Conservation (phyloP, 2,113 vertebrate genomes). For the Pelecanoides urinatrix region DNA sequence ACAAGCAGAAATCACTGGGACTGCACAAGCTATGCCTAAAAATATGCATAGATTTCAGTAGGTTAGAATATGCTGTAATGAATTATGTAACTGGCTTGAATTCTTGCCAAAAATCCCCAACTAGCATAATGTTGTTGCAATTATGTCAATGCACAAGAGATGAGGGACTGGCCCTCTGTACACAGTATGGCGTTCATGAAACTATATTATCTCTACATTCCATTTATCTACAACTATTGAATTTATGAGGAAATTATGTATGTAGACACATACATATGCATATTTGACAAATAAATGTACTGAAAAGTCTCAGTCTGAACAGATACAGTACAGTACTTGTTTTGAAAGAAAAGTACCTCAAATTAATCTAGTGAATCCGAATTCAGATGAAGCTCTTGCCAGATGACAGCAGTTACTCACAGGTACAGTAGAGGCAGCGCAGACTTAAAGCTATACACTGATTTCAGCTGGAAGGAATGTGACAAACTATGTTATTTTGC, state of each 20-base stretch:
- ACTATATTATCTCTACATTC: slow-evolving; percentile 25
- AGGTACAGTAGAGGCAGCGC: slow-evolving; percentile 61
- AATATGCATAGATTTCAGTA: slow-evolving; percentile 28
- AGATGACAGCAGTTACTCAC: slow-evolving; percentile 54
- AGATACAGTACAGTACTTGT: slow-evolving; percentile 1
- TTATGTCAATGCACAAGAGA: slow-evolving; percentile 47
- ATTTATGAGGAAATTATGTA: slow-evolving; percentile 40
- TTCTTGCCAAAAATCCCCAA: slow-evolving; percentile 40
- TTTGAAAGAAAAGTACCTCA: slow-evolving; percentile 33
- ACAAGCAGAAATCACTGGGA: not conserved
- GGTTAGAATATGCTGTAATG: slow-evolving; percentile 50
- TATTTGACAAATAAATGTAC: slow-evolving; percentile 37
- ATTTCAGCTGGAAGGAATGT: slow-evolving; percentile 55
- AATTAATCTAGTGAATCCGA: slow-evolving; percentile 15
- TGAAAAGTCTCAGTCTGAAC: slow-evolving; percentile 4
- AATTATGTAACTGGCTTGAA: slow-evolving; percentile 47
- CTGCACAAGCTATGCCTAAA: not conserved
- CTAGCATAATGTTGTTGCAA: slow-evolving; percentile 45
- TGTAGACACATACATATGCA: slow-evolving; percentile 47
- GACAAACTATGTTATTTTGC: slow-evolving; percentile 33
- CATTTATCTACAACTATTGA: slow-evolving; percentile 7
- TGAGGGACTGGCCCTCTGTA: slow-evolving; percentile 28
- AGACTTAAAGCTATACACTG: slow-evolving; percentile 31
- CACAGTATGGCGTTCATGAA: not conserved
- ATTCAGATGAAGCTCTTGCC: slow-evolving; percentile 28